Base-by-base conservation (phyloP, 2,797 vertebrate species). In the Nannoperca australis region DNA sequence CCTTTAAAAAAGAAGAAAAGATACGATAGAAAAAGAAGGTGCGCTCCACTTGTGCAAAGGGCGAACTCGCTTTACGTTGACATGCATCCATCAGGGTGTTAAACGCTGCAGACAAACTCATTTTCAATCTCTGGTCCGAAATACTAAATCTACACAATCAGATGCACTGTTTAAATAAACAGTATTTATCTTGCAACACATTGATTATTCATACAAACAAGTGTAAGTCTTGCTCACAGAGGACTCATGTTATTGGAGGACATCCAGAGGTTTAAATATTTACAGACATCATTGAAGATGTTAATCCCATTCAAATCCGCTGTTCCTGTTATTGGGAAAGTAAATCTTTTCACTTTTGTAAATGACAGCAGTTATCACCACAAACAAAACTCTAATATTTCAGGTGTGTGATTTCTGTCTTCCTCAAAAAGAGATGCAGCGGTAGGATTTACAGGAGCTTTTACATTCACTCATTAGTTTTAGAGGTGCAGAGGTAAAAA, bases 1-100 rank as follows among this genome's bases (percentile, higher is more conserved):
- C 89, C 79, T 89, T 87, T 84, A 88, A 91, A 70, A 20, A 50
- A 51, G 13, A 20, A 40, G 17, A 34, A 45, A 38, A 53, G 72
- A 67, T 56, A 24, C 14, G 7, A 11, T 11, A 58, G 36, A 34
- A 81, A 64, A 73, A 58, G 17, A 15, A 62, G 42, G 47, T 34
- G 44, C 6, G 14, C 61, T 67, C 38, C 47, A 49, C 54, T 42
- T n/a, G 27, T 49, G 49, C 17, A 1, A 42, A 15, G 44, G 14
- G 18, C 15, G 27, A 62, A 64, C 32, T 32, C 1, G 61, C 20
- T 69, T n/a, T 10, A 17, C 4, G 9, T 3, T 44, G 53, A 76
- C 38, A 20, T 30, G 56, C 17, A 62, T 53, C 63, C 30, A 1
- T 42, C 47, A 56, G n/a, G 42, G 27, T 34, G 44, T 59, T 2